Conservation (phyloP, 1,140 invertebrate genomes). For the Gonatopus flavifemur region DNA sequence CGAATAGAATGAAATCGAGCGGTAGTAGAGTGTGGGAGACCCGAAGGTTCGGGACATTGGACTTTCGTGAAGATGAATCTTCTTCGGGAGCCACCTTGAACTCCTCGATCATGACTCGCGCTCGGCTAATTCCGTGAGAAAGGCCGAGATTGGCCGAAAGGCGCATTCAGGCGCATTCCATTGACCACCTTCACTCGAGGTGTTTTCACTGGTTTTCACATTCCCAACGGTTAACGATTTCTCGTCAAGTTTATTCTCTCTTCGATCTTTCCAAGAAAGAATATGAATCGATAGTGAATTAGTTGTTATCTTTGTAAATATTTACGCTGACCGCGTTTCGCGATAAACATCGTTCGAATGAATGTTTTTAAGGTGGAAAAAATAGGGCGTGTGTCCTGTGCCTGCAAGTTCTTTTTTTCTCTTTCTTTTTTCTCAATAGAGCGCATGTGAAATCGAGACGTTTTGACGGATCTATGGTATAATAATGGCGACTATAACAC, state of each 20-base stretch:
- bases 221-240: slow-evolving; percentile 4
- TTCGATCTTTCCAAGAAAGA: background rate
- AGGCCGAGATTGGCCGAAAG: slow-evolving; percentile 10
- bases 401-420: too few relatives aligned
- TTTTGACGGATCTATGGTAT: slow-evolving; percentile 17
- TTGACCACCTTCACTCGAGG: slow-evolving; percentile 32
- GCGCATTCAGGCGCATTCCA: slow-evolving; percentile 15
- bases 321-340: background rate
- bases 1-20: too few relatives aligned
- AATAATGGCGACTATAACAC: background rate
- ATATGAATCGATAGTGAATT: background rate
- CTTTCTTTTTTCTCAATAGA: background rate
- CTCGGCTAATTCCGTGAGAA: slow-evolving; percentile 18
- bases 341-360: background rate
- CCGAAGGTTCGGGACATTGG: too few relatives aligned
- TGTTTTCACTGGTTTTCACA: slow-evolving; percentile 30
- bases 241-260: slow-evolving; percentile 12
- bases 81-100: too few relatives aligned
- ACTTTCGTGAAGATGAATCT: too few relatives aligned
- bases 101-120: too few relatives aligned
- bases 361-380: too few relatives aligned
- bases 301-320: background rate
- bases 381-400: slow-evolving; percentile 5
- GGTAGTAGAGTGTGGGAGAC: too few relatives aligned
- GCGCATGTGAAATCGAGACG: slow-evolving; percentile 14